Conservation (phyloP, 2,888 invertebrate species). For the Mantis religiosa region DNA sequence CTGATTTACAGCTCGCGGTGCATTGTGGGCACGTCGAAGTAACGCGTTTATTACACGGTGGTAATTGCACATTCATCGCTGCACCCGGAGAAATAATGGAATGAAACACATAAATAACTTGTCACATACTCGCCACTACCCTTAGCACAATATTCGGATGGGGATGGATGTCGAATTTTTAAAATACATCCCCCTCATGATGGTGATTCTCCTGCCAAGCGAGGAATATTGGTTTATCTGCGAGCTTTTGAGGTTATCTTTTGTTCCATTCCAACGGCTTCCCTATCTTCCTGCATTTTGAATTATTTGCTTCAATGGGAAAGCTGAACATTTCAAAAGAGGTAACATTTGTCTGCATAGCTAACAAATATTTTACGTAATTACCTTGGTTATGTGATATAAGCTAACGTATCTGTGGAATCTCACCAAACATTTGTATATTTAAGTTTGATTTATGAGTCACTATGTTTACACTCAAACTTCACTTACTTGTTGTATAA, state of each 20-base stretch:
- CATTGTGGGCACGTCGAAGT: neutral
- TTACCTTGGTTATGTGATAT: too few relatives aligned
- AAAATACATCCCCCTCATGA: neutral
- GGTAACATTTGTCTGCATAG: too few relatives aligned
- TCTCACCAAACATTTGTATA: too few relatives aligned
- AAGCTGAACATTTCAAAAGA: too few relatives aligned
- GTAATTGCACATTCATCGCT: neutral
- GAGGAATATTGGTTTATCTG: neutral
- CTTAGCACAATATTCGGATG: neutral
- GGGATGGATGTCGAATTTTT: neutral
- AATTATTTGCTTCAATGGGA: too few relatives aligned
- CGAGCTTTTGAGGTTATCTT: neutral
- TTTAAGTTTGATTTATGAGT: too few relatives aligned
- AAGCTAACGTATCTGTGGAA: too few relatives aligned
- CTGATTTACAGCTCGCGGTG: neutral
- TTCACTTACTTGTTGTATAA: too few relatives aligned
- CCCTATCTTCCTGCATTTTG: too few relatives aligned
- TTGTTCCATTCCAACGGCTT: neutral
- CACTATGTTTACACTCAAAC: too few relatives aligned
- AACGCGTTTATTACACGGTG: neutral
- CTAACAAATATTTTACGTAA: too few relatives aligned
- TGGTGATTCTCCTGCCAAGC: neutral
- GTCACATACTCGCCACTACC: neutral
- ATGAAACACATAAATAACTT: neutral
- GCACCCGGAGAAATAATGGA: neutral